phyloP scores from a whole-genome alignment of 2,888 invertebrate species.

The Eupelmus urozonus region DNA sequence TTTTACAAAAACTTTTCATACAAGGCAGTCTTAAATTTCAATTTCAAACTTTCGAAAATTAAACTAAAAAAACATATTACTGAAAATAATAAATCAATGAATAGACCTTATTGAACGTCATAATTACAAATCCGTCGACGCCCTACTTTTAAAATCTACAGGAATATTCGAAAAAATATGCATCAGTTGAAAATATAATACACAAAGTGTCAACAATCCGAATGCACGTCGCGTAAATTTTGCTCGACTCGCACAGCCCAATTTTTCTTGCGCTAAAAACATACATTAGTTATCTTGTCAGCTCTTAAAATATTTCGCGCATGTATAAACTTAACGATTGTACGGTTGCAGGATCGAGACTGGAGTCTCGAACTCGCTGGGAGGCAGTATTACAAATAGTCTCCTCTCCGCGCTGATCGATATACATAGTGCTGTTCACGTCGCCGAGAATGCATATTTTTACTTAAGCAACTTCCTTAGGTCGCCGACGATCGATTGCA shows the following conservation, averaged over 20 bases:
- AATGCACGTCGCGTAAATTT: constrained; percentile 4
- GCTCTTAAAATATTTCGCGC: constrained; percentile 53
- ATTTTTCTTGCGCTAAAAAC: constrained; percentile 32
- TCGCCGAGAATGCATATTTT: constrained; percentile 29
- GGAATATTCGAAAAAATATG: too few species aligned
- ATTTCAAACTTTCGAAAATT: too few species aligned
- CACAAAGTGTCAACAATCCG: constrained; percentile 31
- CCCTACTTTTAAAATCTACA: too few species aligned
- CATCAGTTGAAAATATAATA: background rate
- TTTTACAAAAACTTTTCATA: too few species aligned
- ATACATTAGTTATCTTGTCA: constrained; percentile 12
- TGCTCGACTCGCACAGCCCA: constrained; percentile 36
- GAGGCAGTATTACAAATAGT: constrained; percentile 36
- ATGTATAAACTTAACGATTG: constrained; percentile 69
- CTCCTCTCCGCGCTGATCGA: constrained; percentile 15
- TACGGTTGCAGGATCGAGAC: constrained; percentile 64
- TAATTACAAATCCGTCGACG: too few species aligned
- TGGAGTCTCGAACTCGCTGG: constrained; percentile 37
- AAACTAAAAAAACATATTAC: too few species aligned
- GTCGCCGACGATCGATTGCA: constrained; percentile 32
- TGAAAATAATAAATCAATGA: background rate
- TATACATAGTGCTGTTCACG: constrained; percentile 35
- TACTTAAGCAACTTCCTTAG: too few species aligned
- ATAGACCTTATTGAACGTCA: too few species aligned
- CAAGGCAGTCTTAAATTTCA: too few species aligned